phyloP scores from a whole-genome alignment of 2,888 invertebrate species.

The Trissolcus brochymenae region DNA sequence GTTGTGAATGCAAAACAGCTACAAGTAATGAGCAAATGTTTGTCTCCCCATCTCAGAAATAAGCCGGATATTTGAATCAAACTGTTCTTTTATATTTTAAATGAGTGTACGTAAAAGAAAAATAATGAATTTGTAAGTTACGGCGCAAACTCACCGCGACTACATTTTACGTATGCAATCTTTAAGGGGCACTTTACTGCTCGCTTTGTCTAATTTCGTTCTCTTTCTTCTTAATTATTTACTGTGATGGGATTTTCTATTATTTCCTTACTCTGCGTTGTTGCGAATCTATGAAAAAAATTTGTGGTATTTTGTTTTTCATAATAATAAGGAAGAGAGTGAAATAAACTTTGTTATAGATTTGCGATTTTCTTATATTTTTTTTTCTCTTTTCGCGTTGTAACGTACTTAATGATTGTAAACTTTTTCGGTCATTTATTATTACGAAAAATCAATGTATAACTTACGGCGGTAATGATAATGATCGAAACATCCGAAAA shows the following conservation, averaged over 20 bases:
- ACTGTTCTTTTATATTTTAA: conserved; percentile 12
- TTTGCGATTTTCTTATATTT: no score
- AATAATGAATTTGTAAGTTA: background rate
- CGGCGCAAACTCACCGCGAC: background rate
- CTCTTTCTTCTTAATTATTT: conserved; percentile 1
- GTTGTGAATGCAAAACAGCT: conserved; percentile 15
- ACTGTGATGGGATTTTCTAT: background rate
- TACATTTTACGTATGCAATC: conserved; percentile 36
- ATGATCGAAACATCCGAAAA: background rate
- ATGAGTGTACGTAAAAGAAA: conserved; percentile 24
- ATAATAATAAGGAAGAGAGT: no score
- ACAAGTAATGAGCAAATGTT: conserved; percentile 1
- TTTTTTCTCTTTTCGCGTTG: no score
- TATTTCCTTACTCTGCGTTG: background rate
- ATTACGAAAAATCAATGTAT: background rate
- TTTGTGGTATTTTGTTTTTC: no score
- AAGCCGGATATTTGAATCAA: background rate
- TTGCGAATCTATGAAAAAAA: no score
- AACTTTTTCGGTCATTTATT: no score
- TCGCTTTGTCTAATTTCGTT: conserved; percentile 12
- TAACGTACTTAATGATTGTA: no score
- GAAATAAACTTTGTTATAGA: no score
- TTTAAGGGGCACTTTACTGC: conserved; percentile 26
- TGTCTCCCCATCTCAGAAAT: background rate
- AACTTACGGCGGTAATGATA: background rate